Conservation (phyloP, 2,797 vertebrate species). For the Diplodus sargus region DNA sequence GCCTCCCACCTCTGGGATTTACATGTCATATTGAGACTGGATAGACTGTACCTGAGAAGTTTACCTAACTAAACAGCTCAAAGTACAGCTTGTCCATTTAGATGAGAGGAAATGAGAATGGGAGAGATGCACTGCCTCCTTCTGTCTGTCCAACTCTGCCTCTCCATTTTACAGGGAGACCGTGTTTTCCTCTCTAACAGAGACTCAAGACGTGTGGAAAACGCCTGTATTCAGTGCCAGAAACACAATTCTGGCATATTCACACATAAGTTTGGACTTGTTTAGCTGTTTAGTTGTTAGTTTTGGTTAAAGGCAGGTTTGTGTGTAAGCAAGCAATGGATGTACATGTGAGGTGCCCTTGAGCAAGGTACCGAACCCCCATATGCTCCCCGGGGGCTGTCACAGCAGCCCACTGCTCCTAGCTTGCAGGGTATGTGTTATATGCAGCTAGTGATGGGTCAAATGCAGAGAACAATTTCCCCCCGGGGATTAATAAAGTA, state of each 20-base stretch:
- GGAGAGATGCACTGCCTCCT: conserved; percentile 4
- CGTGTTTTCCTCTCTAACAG: background rate
- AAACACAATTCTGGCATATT: background rate
- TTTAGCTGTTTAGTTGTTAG: too few relatives aligned
- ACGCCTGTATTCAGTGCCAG: background rate
- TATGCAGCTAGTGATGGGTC: too few relatives aligned
- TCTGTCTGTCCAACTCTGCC: conserved; percentile 1
- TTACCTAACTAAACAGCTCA: conserved; percentile 62
- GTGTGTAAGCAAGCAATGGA: too few relatives aligned
- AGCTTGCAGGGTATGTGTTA: too few relatives aligned
- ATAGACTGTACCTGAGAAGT: conserved; percentile 61
- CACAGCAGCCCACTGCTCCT: too few relatives aligned
- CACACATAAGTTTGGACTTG: background rate
- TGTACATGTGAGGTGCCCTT: too few relatives aligned
- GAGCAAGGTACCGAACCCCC: too few relatives aligned
- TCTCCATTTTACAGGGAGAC: background rate
- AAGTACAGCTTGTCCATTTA: conserved; percentile 57
- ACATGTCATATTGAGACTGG: conserved; percentile 57
- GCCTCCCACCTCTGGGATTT: conserved; percentile 57
- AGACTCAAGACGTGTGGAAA: background rate
- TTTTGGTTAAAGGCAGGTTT: too few relatives aligned
- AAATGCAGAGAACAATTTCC: too few relatives aligned
- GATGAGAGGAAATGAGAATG: conserved; percentile 25
- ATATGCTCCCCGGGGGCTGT: too few relatives aligned
- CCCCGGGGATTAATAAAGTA: too few relatives aligned